These are phyloP conservation scores for Danio jaintianensis DNA, from an alignment of 2,797 vertebrate genomes.

Conservation along the genomic window DNA sequence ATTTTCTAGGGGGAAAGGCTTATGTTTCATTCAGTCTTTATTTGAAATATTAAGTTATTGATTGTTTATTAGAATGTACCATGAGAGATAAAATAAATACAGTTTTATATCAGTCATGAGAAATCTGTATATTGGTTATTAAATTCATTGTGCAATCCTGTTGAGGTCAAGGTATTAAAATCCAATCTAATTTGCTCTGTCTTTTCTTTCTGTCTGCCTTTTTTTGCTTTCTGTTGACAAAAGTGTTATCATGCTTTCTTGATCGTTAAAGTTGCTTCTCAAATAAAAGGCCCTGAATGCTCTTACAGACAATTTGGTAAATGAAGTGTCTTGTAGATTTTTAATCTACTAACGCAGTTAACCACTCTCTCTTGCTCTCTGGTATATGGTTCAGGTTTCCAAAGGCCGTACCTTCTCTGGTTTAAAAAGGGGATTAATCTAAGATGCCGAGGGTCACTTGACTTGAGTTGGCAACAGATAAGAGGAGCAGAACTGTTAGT, in stretches of 20 bases:
- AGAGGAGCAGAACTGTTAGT: constrained; percentile 3
- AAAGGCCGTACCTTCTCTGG: not conserved
- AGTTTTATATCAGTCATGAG: constrained; percentile 82
- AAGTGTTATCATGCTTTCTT: constrained; percentile 50
- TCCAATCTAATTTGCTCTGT: constrained; percentile 64
- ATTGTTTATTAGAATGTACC: constrained; percentile 86
- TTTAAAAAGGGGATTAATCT: constrained; percentile 11
- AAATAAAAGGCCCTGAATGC: constrained; percentile 60
- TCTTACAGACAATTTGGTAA: constrained; percentile 42
- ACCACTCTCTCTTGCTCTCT: not conserved
- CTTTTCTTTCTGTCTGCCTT: constrained; percentile 68
- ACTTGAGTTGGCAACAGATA: not conserved
- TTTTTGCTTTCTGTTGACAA: constrained; percentile 60
- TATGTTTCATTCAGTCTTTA: constrained; percentile 78
- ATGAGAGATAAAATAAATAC: constrained; percentile 85
- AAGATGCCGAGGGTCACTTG: constrained; percentile 31
- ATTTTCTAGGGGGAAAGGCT: constrained; percentile 62
- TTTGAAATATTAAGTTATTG: constrained; percentile 82
- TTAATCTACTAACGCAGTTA: constrained; percentile 7
- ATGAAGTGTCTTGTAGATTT: constrained; percentile 20
- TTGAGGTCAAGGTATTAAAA: constrained; percentile 81
- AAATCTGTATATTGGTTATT: constrained; percentile 81
- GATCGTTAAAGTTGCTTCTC: constrained; percentile 51
- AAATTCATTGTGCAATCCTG: constrained; percentile 80
- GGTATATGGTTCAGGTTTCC: not conserved